Evolutionary conservation across 2,888 invertebrate genomes (phyloP).

Genomic region (Tortricodes alternella): DNA sequence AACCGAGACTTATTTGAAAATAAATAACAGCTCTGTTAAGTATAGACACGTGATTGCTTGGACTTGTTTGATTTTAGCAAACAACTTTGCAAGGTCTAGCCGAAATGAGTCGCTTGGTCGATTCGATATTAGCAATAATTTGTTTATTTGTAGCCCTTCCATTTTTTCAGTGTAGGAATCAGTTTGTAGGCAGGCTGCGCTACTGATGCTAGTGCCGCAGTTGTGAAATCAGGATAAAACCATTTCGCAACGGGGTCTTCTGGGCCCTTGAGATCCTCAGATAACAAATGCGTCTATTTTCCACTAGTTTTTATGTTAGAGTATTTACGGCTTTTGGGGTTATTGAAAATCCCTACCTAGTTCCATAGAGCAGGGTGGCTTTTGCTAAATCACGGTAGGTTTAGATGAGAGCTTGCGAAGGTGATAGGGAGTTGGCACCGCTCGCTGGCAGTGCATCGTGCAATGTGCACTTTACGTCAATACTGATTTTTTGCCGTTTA

Average conservation of each 20-base stretch:
- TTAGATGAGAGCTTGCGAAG: background rate
- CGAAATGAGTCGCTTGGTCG: too few species aligned
- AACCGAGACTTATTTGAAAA: too few species aligned
- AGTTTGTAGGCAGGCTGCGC: too few species aligned
- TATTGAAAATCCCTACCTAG: background rate
- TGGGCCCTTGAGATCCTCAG: conserved; percentile 3
- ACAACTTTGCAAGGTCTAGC: too few species aligned
- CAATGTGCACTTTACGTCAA: conserved; percentile 14
- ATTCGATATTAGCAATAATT: too few species aligned
- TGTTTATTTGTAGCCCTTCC: too few species aligned
- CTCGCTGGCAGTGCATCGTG: conserved; percentile 1
- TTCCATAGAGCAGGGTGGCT: background rate
- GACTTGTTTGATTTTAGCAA: too few species aligned
- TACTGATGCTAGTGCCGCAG: too few species aligned
- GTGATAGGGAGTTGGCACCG: background rate
- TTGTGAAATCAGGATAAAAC: background rate
- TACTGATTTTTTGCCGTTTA: background rate
- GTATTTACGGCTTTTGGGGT: too few species aligned
- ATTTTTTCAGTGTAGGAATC: too few species aligned
- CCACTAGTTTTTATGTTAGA: background rate
- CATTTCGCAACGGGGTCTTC: background rate
- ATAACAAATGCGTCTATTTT: background rate
- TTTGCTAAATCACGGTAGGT: background rate
- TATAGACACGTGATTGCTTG: too few species aligned
- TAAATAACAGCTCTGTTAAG: too few species aligned